Conservation (phyloP, 2,113 vertebrate genomes). For the Benitochromis conjunctus region DNA sequence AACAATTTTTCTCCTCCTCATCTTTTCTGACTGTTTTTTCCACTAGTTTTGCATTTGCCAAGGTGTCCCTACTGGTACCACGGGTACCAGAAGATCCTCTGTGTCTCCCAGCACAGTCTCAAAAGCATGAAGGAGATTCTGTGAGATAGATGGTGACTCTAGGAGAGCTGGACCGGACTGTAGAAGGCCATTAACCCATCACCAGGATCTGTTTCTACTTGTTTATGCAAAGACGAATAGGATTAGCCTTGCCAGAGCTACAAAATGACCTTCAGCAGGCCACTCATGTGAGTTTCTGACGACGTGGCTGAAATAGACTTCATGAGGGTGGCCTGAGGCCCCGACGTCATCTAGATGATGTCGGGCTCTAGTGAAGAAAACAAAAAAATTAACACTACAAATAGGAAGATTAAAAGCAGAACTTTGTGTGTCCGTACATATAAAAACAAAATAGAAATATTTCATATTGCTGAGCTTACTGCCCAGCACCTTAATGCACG, state of each 20-base stretch:
- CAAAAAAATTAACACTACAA: too few species aligned
- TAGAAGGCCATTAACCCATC: neutral
- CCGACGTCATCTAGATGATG: neutral
- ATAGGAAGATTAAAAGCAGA: too few species aligned
- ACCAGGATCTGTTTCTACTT: neutral
- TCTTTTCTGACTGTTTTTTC: neutral
- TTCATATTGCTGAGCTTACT: neutral
- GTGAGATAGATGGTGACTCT: neutral
- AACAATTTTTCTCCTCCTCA: neutral
- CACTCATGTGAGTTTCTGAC: neutral
- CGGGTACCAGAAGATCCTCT: neutral
- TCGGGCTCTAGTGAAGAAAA: too few species aligned
- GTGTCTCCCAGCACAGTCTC: neutral
- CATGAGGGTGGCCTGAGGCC: neutral
- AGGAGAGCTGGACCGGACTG: neutral
- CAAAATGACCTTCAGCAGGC: neutral
- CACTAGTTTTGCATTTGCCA: neutral
- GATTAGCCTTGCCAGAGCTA: neutral
- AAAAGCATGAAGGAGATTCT: neutral
- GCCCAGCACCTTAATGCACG: neutral
- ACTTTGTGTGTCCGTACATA: too few species aligned
- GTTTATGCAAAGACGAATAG: neutral
- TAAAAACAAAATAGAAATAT: too few species aligned
- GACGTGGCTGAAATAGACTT: neutral
- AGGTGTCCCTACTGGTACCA: neutral